Evolutionary conservation across 2,113 vertebrate species (phyloP), one percentile per base, ranked within the genome.

Genomic region (Oostethus manadensis): DNA sequence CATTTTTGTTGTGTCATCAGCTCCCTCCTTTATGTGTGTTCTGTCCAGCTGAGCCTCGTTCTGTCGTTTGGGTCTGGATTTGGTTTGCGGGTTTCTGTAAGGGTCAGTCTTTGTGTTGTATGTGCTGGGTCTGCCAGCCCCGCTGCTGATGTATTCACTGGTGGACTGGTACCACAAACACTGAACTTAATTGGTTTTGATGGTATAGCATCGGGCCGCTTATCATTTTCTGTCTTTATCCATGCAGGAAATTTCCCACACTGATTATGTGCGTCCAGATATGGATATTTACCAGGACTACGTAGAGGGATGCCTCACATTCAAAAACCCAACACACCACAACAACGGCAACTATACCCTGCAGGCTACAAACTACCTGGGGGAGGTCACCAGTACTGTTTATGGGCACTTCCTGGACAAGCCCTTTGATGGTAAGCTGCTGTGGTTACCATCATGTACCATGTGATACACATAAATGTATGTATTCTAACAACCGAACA

Each of bases 341-440:
- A 93, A 98, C 87, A 99, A 99, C 0, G 96, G 96, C 72, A 97
- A 98, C 91, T 99, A 98, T 74, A 99, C 96, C 0, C 88, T 98
- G 44, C 85, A 93, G 66, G 96, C 94, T 49, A 90, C 78, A 69
- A 99, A 99, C 84, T 87, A 87, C 17, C 82, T 98, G 84, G 96
- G 95, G 17, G 83, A 85, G 0, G 90, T 89, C 80, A 91, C 78
- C 68, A 92, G 91, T 74, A 94, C 91, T 0, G 92, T 99, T 72
- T 91, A 90, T 4, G 96, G 93, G 11, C 93, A 98, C 80, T 99
- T 99, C 83, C 90, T 99, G 40, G 87, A 90, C 68, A 58, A 88
- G 73, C 83, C 94, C 70, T 57, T 79, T 13, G 67, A 60, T 0
- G 76, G 86, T 86, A 62, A 54, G 51, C n/a, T 51, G 17, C 10